These are phyloP conservation scores for Formica aserva DNA, from an alignment of 2,888 invertebrate genomes.

Conservation along the genomic window DNA sequence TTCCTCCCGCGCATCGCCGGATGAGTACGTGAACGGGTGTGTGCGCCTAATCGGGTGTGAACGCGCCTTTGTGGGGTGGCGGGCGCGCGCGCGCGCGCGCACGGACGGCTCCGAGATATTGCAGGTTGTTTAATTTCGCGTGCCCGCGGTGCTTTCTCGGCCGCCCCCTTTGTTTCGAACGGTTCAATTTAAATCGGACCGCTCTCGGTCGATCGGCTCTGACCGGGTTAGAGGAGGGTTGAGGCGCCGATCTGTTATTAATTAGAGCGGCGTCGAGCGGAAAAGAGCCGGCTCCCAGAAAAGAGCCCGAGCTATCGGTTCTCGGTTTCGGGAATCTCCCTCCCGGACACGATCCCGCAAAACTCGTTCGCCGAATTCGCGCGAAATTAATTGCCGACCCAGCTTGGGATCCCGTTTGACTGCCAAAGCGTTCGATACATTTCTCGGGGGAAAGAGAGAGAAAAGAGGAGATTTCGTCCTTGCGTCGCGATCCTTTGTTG, in stretches of 20 bases:
- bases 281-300: constrained; percentile 77
- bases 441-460: constrained; percentile 20
- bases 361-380: constrained; percentile 74
- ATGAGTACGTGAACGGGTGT: constrained; percentile 68
- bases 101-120: constrained; percentile 80
- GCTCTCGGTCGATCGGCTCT: constrained; percentile 59
- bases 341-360: constrained; percentile 67
- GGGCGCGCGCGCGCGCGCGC: constrained; percentile 58
- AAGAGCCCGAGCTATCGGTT: constrained; percentile 78
- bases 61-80: constrained; percentile 82
- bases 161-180: constrained; percentile 83
- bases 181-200: constrained; percentile 84
- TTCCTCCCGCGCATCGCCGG: constrained; percentile 62
- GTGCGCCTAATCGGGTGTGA: constrained; percentile 83
- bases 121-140: constrained; percentile 84
- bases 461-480: constrained; percentile 23
- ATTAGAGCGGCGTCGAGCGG: constrained; percentile 81
- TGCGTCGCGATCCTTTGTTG: constrained; percentile 58
- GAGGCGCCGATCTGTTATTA: constrained; percentile 85
- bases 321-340: constrained; percentile 81
- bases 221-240: constrained; percentile 52
- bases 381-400: constrained; percentile 82
- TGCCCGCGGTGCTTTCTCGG: constrained; percentile 63
- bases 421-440: constrained; percentile 70
- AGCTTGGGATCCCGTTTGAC: constrained; percentile 64